Evolutionary conservation across 2,797 vertebrate species (phyloP), one percentile per base, ranked within the genome.

Genomic region (Siniperca scherzeri): DNA sequence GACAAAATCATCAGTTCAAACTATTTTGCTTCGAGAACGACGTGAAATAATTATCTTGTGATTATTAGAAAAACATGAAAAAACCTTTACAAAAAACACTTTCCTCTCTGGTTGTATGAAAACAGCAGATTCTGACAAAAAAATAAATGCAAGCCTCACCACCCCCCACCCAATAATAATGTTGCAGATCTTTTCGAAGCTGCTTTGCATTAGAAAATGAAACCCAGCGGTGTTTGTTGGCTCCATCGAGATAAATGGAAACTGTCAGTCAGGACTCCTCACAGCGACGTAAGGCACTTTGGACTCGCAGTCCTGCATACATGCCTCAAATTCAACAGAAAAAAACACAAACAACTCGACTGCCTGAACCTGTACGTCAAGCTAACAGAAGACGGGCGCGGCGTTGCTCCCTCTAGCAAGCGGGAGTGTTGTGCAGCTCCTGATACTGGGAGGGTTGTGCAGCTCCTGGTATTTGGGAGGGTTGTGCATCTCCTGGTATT

Each of bases 381-480:
- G 42, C 60, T 4, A 25, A 9, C 36, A 22, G 48, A 19, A 13
- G n/a, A 42, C 19, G 10, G 30, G 21, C 19, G 30, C 1, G 14
- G 10, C 0, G 67, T 0, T 0, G 7, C 1, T 57, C 16, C 16
- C 40, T 42, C 64, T 68, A 82, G 52, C 77, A 82, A 1, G 19
- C 10, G 0, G 91, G 88, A 0, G 74, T 46, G 76, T 91, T 90
- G 3, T 87, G 70, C 64, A 93, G 84, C 89, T 92, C 84, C 83
- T 89, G 48, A 86, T 93, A 94, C 93, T 94, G 25, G 93, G 92
- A 0, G 86, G 38, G 30, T 30, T 30, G 27, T 30, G 27, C 27
- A 30, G 84, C 89, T 92, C 84, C 83, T 89, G 48, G 87, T 93
- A 94, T 19, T 94, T 94, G 25, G 93, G 92, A 0, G 86, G 38